Conservation (phyloP, 2,888 invertebrate species). For the Euplagia quadripunctaria region DNA sequence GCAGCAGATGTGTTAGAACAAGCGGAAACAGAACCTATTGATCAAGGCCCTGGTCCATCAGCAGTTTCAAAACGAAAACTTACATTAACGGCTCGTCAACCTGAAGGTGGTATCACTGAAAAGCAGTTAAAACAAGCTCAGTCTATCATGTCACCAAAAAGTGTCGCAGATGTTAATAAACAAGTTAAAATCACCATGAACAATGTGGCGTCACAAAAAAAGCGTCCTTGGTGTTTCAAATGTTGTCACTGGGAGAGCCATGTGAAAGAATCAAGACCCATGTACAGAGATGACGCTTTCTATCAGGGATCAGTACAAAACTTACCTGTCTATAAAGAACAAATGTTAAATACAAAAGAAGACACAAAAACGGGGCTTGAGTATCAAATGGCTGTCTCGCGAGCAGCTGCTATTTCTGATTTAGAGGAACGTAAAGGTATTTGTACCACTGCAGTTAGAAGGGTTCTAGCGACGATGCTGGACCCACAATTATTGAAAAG, state of each 20-base stretch:
- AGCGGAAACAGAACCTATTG: background rate
- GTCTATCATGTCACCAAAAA: slow-evolving; percentile 71
- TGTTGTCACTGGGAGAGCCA: slow-evolving; percentile 77
- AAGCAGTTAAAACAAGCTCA: slow-evolving; percentile 75
- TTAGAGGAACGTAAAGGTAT: slow-evolving; percentile 73
- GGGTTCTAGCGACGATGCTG: slow-evolving; percentile 81
- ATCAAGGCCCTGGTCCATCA: slow-evolving; percentile 63
- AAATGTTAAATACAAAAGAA: slow-evolving; percentile 60
- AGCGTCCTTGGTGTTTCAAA: slow-evolving; percentile 65
- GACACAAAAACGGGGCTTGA: slow-evolving; percentile 75
- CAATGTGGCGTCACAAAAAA: slow-evolving; percentile 38
- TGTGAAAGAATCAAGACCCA: slow-evolving; percentile 72
- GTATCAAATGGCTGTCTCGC: slow-evolving; percentile 81
- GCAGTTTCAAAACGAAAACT: slow-evolving; percentile 60
- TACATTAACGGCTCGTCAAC: slow-evolving; percentile 67
- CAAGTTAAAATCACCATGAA: slow-evolving; percentile 59
- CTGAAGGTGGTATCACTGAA: slow-evolving; percentile 69
- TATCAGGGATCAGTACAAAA: slow-evolving; percentile 73
- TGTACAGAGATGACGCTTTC: slow-evolving; percentile 83
- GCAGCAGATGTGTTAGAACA: slow-evolving; percentile 4
- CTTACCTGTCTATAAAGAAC: slow-evolving; percentile 77
- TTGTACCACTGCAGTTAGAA: slow-evolving; percentile 76
- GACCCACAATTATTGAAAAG: slow-evolving; percentile 72
- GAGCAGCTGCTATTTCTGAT: slow-evolving; percentile 74
- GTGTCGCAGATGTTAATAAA: slow-evolving; percentile 49